Conservation (phyloP, 2,888 invertebrate genomes). For the Geophilus truncorum region DNA sequence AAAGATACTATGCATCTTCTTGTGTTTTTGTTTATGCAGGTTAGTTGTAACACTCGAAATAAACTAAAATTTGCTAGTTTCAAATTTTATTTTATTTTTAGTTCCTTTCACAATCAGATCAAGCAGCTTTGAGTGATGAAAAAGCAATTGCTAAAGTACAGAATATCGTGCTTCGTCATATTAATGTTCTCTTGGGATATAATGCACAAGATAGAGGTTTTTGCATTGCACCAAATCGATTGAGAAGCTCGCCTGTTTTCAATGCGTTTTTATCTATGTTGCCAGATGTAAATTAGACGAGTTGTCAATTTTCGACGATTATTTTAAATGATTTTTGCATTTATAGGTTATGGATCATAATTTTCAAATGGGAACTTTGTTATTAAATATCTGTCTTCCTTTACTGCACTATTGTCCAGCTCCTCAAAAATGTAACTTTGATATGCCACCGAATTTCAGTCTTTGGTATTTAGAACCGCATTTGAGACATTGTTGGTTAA, state of each 20-base stretch:
- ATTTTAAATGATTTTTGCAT: too few species aligned
- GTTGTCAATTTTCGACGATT: neutral
- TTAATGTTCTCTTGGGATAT: conserved; percentile 88
- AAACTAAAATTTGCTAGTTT: neutral
- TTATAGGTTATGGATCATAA: conserved; percentile 84
- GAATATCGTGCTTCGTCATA: conserved; percentile 80
- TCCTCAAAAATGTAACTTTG: conserved; percentile 59
- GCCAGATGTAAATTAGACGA: conserved; percentile 57
- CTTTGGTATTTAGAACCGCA: conserved; percentile 83
- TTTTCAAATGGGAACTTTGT: conserved; percentile 82
- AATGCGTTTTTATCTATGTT: conserved; percentile 91
- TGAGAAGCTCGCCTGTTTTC: conserved; percentile 86
- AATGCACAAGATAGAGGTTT: conserved; percentile 85
- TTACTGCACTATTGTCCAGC: conserved; percentile 78
- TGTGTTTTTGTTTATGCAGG: conserved; percentile 87
- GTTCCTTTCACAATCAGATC: conserved; percentile 77
- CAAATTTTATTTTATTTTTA: conserved; percentile 47
- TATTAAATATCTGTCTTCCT: conserved; percentile 76
- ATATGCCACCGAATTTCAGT: conserved; percentile 66
- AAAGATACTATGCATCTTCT: conserved; percentile 91
- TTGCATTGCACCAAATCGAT: conserved; percentile 77
- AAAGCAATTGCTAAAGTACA: conserved; percentile 70
- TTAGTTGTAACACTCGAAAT: conserved; percentile 36
- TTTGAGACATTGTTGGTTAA: conserved; percentile 84
- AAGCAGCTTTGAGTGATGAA: conserved; percentile 81